phyloP scores from a whole-genome alignment of 2,797 vertebrate species.

The Pagetopsis macropterus region DNA sequence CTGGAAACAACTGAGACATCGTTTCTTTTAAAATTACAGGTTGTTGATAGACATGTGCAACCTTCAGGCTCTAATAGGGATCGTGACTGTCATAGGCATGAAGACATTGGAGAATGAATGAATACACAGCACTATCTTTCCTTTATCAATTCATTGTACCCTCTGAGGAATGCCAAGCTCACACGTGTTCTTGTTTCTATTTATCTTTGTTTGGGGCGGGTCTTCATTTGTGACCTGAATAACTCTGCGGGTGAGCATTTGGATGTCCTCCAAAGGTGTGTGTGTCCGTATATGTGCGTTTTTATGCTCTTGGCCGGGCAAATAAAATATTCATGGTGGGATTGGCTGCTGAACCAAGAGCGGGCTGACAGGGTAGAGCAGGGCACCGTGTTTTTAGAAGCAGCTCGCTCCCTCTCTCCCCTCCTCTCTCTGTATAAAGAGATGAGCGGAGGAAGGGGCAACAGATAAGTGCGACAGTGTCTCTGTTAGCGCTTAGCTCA shows the following conservation, averaged over 20 bases:
- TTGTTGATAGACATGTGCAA: conserved; percentile 54
- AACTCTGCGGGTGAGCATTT: conserved; percentile 72
- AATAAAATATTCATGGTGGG: conserved; percentile 84
- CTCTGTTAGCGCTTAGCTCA: conserved; percentile 46
- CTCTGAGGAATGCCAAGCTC: conserved; percentile 43
- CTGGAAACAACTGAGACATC: conserved; percentile 28
- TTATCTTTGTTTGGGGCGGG: conserved; percentile 61
- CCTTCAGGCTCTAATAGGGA: conserved; percentile 50
- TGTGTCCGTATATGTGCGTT: conserved; percentile 50
- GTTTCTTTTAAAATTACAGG: conserved; percentile 48
- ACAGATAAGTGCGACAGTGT: conserved; percentile 66
- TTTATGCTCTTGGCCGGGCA: conserved; percentile 70
- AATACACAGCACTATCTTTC: conserved; percentile 43
- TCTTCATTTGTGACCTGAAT: conserved; percentile 79
- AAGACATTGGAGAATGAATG: conserved; percentile 42
- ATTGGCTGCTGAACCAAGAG: conserved; percentile 79
- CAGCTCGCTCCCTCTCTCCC: conserved; percentile 48
- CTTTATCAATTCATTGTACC: conserved; percentile 42
- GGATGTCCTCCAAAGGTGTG: conserved; percentile 69
- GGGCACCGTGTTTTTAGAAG: conserved; percentile 67
- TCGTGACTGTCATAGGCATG: conserved; percentile 48
- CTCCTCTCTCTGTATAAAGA: conserved; percentile 70
- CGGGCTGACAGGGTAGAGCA: conserved; percentile 72
- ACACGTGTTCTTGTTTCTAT: conserved; percentile 69
- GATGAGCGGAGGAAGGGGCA: conserved; percentile 68